A percentile compares a stretch with the other conserved stretches of the same genome.
phyloP scores from a whole-genome alignment of 2,888 invertebrate genomes.

The Hirtodrosophila alboralis region DNA sequence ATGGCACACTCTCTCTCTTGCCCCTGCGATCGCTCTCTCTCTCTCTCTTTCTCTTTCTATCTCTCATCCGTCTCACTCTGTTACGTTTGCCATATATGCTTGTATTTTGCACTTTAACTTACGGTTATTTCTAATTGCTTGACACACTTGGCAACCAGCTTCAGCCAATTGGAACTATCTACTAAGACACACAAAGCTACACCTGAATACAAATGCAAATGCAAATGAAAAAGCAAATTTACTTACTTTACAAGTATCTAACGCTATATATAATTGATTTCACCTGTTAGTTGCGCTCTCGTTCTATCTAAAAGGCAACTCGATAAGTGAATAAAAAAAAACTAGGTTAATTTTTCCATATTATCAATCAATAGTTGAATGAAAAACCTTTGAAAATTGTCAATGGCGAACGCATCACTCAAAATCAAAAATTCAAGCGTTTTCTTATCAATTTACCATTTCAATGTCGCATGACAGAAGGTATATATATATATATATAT shows the following conservation, averaged over 20 bases:
- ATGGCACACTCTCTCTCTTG: constrained; percentile 19
- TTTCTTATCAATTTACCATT: constrained; percentile 45
- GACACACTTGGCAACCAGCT: constrained; percentile 65
- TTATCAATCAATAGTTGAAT: constrained; percentile 17
- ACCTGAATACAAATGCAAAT: constrained; percentile 42
- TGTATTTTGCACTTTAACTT: constrained; percentile 55
- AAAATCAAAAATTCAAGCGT: constrained; percentile 38
- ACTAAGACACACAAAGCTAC: background rate
- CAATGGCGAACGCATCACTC: constrained; percentile 38
- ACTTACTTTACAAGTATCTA: constrained; percentile 7
- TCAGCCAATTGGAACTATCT: constrained; percentile 57
- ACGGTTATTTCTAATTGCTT: constrained; percentile 70
- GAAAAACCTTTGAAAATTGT: constrained; percentile 21
- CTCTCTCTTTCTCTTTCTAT: background rate
- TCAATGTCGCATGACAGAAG: constrained; percentile 59
- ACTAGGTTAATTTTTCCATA: constrained; percentile 14
- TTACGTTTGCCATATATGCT: too few relatives aligned
- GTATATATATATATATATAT: too few relatives aligned
- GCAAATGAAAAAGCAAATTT: constrained; percentile 8
- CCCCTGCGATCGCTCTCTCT: constrained; percentile 1
- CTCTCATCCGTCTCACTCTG: constrained; percentile 11
- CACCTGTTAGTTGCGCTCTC: constrained; percentile 17
- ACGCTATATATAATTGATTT: constrained; percentile 32
- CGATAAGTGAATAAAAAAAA: background rate
- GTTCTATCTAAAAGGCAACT: too few relatives aligned